Conservation (phyloP, 2,113 vertebrate genomes). For the Nesogale talazaci region DNA sequence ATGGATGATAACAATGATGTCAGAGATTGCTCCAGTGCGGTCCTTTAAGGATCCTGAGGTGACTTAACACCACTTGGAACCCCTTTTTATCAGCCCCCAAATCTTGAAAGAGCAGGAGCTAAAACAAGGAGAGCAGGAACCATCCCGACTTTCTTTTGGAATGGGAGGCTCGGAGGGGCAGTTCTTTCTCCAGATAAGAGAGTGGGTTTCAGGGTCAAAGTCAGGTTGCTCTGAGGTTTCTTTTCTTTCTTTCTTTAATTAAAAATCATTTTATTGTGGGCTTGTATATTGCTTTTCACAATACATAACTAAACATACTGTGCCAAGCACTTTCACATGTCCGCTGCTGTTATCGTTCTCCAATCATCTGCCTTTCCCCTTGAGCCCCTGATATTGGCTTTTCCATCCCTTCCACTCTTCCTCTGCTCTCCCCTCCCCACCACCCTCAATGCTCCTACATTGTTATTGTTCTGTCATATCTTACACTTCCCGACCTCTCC, state of each 20-base stretch:
- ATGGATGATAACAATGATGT: neutral
- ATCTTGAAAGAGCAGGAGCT: neutral
- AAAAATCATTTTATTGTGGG: too few relatives aligned
- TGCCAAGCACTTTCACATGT: too few relatives aligned
- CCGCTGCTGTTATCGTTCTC: too few relatives aligned
- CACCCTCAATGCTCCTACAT: too few relatives aligned
- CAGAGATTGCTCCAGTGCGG: neutral
- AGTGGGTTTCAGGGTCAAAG: neutral
- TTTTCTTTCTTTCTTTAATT: neutral
- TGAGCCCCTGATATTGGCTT: too few relatives aligned
- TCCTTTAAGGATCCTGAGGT: neutral
- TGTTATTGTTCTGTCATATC: too few relatives aligned
- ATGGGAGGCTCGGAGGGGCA: neutral
- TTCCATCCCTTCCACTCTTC: too few relatives aligned
- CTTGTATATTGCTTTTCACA: too few relatives aligned
- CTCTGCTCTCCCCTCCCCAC: too few relatives aligned
- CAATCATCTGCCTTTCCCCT: too few relatives aligned
- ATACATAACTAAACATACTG: too few relatives aligned
- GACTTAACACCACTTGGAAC: conserved; percentile 1
- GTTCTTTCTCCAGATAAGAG: neutral
- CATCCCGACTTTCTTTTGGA: neutral
- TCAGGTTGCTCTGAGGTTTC: neutral
- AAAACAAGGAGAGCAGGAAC: neutral
- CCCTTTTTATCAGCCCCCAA: neutral
- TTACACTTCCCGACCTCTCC: too few relatives aligned